A percentile compares a stretch with the other conserved stretches of the same genome.
Evolutionary conservation across 2,888 invertebrate species (phyloP).

Genomic region (Hirtodrosophila duncani): DNA sequence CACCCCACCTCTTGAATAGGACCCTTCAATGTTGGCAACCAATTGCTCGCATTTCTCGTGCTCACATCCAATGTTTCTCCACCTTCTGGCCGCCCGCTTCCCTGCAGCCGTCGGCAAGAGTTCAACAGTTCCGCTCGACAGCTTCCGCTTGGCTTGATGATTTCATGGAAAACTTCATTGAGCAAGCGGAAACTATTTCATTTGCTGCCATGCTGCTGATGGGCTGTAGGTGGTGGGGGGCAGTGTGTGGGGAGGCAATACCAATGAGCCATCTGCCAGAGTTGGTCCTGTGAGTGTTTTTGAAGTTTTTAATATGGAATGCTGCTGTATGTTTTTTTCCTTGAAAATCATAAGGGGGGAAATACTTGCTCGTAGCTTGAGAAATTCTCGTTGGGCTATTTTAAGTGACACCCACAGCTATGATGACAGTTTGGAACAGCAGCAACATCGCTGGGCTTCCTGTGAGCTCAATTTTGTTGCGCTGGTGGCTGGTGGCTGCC

Average conservation of each 20-base stretch:
- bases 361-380: too few relatives aligned
- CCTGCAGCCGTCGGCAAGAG: constrained; percentile 56
- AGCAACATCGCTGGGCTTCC: too few relatives aligned
- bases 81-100: not conserved
- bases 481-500: not conserved
- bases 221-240: not conserved
- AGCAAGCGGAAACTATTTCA: constrained; percentile 69
- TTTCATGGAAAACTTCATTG: constrained; percentile 72
- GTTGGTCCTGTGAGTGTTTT: constrained; percentile 42
- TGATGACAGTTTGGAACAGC: too few relatives aligned
- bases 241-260: not conserved
- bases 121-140: constrained; percentile 66
- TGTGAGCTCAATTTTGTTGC: too few relatives aligned
- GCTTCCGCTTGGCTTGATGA: constrained; percentile 73
- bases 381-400: constrained; percentile 35
- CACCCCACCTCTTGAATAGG: too few relatives aligned
- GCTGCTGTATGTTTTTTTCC: constrained; percentile 21
- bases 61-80: too few relatives aligned
- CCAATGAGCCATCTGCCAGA: too few relatives aligned
- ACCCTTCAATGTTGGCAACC: too few relatives aligned
- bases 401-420: constrained; percentile 42
- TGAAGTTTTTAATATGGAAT: constrained; percentile 56
- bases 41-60: too few relatives aligned
- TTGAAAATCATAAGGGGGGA: not conserved
- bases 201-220: constrained; percentile 28